Base-by-base conservation (phyloP, 2,888 invertebrate species). In the Xanthostigma xanthostigma region DNA sequence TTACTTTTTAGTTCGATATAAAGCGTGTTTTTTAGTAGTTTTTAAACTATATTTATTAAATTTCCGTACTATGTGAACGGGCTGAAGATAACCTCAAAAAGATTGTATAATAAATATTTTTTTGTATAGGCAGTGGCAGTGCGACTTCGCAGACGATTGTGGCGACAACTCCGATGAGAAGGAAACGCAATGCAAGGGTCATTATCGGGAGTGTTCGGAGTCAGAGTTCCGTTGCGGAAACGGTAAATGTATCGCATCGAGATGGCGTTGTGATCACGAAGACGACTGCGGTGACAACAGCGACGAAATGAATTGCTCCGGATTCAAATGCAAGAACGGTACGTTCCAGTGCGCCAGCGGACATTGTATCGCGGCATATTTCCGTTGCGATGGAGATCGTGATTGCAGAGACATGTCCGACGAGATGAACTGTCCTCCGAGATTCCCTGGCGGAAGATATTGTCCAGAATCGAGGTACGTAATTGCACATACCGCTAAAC, bases 61-160 rank as follows among this genome's bases (percentile, higher is more conserved):
- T n/a, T n/a, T n/a, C n/a, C 27, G 6, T 27, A 27, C 27, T 6
- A 6, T 27, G 27, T 27, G 6, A 27, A 27, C 27, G 4, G 4
- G 2, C 3, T 4, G 2, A 17, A 4, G n/a, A 17, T 6, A 27
- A 27, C 27, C 3, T 27, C 27, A 27, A 27, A 17, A 17, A 17
- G 2, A 17, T 17, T 17, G 17, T 17, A 17, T 17, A 17, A 27
- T 27, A 6, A 27, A 3, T 27, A 27, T 27, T 27, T 40, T 51
- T 51, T 47, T 8, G 49, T 50, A 42, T 46, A 61, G 63, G 57
- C 86, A 92, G 61, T 95, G 94, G 94, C 76, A 84, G 57, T 97
- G 96, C 63, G 96, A 97, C 63, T 94, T 92, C 65, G 91, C 95
- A 34, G 92, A 95, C 60, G 96, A 97, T 63, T 97, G 97, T 60